Percentiles rank a stretch among this genome's conserved stretches.
Conservation (phyloP, 2,113 vertebrate species). For the Xenopus tropicalis region DNA sequence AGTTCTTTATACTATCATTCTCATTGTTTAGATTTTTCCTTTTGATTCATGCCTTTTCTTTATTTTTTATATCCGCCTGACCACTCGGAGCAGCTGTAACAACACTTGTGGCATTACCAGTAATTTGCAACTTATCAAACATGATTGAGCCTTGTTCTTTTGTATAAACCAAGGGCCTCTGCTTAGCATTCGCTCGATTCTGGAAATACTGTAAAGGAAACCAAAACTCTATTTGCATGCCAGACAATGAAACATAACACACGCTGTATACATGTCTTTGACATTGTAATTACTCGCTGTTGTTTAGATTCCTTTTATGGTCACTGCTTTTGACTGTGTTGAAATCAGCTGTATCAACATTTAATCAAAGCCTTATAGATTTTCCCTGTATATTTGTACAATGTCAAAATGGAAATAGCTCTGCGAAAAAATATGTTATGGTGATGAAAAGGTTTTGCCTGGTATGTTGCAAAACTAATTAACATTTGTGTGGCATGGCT, state of each 20-base stretch:
- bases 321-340: conserved; percentile 74
- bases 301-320: conserved; percentile 81
- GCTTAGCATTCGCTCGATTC: conserved; percentile 78
- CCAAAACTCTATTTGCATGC: conserved; percentile 76
- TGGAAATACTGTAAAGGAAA: conserved; percentile 78
- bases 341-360: conserved; percentile 88
- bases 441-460: conserved; percentile 62
- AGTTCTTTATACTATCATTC: conserved; percentile 73
- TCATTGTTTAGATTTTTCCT: conserved; percentile 73
- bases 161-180: conserved; percentile 79
- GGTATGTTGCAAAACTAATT: conserved; percentile 67
- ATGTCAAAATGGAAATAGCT: conserved; percentile 74
- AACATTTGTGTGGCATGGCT: conserved; percentile 49
- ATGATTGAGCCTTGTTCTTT: conserved; percentile 84
- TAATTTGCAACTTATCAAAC: conserved; percentile 87
- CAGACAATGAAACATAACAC: conserved; percentile 84
- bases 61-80: conserved; percentile 74
- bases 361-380: conserved; percentile 84
- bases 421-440: conserved; percentile 68
- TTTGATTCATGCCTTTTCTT: conserved; percentile 75
- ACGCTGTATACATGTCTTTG: conserved; percentile 81
- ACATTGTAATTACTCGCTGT: conserved; percentile 80
- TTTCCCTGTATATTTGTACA: conserved; percentile 80
- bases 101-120: conserved; percentile 81
- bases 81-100: conserved; percentile 80